Base-by-base conservation (phyloP, 2,113 vertebrate species). In the Gorsachius goisagi region DNA sequence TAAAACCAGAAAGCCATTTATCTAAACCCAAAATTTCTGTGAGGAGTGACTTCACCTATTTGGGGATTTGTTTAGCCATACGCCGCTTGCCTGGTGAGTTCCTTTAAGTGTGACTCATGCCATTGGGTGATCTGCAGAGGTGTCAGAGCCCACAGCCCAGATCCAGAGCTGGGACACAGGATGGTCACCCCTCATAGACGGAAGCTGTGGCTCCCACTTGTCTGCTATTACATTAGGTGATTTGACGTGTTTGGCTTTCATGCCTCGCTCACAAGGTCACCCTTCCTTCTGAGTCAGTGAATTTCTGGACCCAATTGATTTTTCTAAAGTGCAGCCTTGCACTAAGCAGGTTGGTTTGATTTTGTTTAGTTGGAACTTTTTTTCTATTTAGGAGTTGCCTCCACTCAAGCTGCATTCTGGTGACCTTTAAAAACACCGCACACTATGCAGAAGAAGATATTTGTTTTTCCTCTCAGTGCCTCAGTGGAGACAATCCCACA, bases 251-350 rank as follows among this genome's bases (percentile, higher is more conserved):
- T 87, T 30, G 14, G 30, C 35, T 92, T 89, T 89, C 16, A 22
- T n/a, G 58, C 64, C 44, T 68, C 60, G 15, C 33, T 78, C 49
- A 85, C 79, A 93, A 94, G 79, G 85, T 95, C 85, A 89, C 30
- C 14, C 17, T 89, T 93, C 68, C 49, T 89, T 89, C 80, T 78
- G n/a, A 78, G 21, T 95, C 60, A 84, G 82, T 84, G 79, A 86
- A 86, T 83, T 84, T 83, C 85, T 93, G 39, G 12, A 84, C 19
- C 16, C 0, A 5, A 94, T 68, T 72, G 86, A 94, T 92, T 96
- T 94, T 93, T 96, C 44, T 84, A 13, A 94, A 93, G 88, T 44
- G 76, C 76, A 96, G 49, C 30, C 56, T 90, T 80, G 59, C 49
- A 68, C 62, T 71, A 72, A 92, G 63, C 27, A 50, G 30, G 23